Percentiles rank a stretch among this genome's conserved stretches.
Conservation (phyloP, 2,888 invertebrate species). For the Conistra vaccinii region DNA sequence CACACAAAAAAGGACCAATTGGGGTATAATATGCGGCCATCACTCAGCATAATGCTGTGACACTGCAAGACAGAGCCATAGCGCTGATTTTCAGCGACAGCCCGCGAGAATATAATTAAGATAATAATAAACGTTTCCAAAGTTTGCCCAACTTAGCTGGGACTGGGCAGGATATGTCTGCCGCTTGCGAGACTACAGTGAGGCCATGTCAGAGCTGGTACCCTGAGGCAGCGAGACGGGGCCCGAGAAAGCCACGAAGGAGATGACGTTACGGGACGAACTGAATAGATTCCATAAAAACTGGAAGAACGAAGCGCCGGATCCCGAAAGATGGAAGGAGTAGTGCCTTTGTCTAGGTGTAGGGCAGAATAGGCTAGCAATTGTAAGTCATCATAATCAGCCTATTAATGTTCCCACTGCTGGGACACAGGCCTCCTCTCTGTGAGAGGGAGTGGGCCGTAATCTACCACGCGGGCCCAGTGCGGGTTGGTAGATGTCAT, state of each 20-base stretch:
- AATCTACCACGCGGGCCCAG: too few relatives aligned
- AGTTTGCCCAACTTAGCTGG: background rate
- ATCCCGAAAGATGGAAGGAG: background rate
- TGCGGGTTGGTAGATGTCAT: too few relatives aligned
- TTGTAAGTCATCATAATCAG: too few relatives aligned
- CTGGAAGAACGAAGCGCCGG: background rate
- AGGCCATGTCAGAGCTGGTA: background rate
- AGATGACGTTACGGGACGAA: background rate
- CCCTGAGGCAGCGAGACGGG: background rate
- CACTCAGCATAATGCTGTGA: background rate
- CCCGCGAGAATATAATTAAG: too few relatives aligned
- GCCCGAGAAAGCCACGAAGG: background rate
- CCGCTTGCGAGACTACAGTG: background rate
- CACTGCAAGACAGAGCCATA: too few relatives aligned
- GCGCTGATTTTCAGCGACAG: background rate
- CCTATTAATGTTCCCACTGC: too few relatives aligned
- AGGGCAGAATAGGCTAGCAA: too few relatives aligned
- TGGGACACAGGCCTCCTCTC: too few relatives aligned
- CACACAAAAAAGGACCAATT: background rate
- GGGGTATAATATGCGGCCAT: background rate
- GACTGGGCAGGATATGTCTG: background rate
- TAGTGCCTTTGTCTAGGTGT: too few relatives aligned
- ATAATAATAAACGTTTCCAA: too few relatives aligned
- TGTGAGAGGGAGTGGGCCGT: too few relatives aligned
- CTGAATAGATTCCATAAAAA: background rate